A percentile compares a stretch with the other conserved stretches of the same genome.
phyloP scores from a whole-genome alignment of 2,797 vertebrate genomes.

The Cottoperca gobio region DNA sequence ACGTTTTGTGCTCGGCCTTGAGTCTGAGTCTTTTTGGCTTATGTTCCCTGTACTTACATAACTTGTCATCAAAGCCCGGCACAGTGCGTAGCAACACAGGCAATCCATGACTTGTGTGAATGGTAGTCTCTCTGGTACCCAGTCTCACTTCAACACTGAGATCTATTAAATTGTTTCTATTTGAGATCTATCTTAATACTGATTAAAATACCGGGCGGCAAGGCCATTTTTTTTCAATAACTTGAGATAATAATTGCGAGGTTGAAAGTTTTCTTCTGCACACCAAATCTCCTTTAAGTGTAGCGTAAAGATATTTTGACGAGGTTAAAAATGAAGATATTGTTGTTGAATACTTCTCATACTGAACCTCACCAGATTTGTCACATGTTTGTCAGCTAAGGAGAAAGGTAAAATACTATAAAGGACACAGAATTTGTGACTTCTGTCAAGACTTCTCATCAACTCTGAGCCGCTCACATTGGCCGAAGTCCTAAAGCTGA shows the following conservation, averaged over 20 bases:
- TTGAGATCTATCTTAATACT: not conserved
- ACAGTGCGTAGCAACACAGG: constrained; percentile 21
- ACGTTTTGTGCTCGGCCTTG: constrained; percentile 41
- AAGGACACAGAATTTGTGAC: constrained; percentile 22
- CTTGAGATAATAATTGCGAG: not conserved
- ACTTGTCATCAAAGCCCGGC: constrained; percentile 41
- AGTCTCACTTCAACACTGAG: constrained; percentile 4
- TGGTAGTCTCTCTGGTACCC: constrained; percentile 4
- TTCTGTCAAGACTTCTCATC: constrained; percentile 46
- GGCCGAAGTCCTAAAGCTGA: constrained; percentile 45
- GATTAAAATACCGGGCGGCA: not conserved
- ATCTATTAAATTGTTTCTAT: not conserved
- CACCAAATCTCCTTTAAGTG: not conserved
- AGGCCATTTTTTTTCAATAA: not conserved
- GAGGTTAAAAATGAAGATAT: constrained; percentile 1
- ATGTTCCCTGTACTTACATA: constrained; percentile 64
- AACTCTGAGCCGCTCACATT: constrained; percentile 47
- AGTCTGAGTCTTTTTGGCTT: constrained; percentile 54
- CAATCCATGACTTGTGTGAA: constrained; percentile 26
- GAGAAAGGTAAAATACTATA: constrained; percentile 25
- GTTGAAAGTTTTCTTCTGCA: not conserved
- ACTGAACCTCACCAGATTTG: not conserved
- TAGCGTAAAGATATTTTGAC: not conserved
- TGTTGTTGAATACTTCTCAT: not conserved
- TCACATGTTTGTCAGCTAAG: not conserved